phyloP scores from a whole-genome alignment of 2,797 vertebrate species.

The Anolis apletophallus region DNA sequence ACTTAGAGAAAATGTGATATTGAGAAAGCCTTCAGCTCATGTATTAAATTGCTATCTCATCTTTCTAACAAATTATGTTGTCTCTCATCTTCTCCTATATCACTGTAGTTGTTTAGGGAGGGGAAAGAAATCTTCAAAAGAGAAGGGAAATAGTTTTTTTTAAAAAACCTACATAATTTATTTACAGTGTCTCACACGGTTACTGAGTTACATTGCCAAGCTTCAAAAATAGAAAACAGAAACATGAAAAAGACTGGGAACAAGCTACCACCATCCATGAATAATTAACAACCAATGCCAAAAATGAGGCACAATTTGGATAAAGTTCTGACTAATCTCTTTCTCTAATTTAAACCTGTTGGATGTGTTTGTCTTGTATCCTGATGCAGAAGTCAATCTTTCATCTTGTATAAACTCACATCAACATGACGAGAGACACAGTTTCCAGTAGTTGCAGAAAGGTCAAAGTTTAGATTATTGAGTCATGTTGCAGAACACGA shows the following conservation, averaged over 20 bases:
- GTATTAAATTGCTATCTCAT: slow-evolving; percentile 10
- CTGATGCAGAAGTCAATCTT: not conserved
- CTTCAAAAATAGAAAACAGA: slow-evolving; percentile 26
- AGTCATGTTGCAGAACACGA: not conserved
- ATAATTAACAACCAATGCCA: slow-evolving; percentile 22
- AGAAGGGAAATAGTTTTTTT: slow-evolving; percentile 17
- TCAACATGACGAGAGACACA: not conserved
- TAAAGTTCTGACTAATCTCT: not conserved
- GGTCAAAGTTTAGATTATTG: too few species aligned
- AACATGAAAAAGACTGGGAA: slow-evolving; percentile 8
- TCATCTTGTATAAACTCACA: not conserved
- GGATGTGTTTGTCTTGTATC: not conserved
- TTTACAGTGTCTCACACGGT: slow-evolving; percentile 24
- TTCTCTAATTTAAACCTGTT: not conserved
- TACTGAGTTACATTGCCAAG: slow-evolving; percentile 24
- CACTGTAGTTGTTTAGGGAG: slow-evolving; percentile 11
- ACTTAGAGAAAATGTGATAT: slow-evolving; percentile 1
- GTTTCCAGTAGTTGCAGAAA: not conserved
- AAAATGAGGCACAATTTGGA: not conserved
- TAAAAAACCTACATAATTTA: slow-evolving; percentile 39
- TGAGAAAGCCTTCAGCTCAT: not conserved
- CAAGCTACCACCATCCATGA: not conserved
- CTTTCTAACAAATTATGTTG: slow-evolving; percentile 28
- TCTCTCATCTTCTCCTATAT: slow-evolving; percentile 16
- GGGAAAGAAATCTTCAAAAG: slow-evolving; percentile 9